Conservation (phyloP, 1,140 invertebrate genomes). For the Eupeodes corollae region DNA sequence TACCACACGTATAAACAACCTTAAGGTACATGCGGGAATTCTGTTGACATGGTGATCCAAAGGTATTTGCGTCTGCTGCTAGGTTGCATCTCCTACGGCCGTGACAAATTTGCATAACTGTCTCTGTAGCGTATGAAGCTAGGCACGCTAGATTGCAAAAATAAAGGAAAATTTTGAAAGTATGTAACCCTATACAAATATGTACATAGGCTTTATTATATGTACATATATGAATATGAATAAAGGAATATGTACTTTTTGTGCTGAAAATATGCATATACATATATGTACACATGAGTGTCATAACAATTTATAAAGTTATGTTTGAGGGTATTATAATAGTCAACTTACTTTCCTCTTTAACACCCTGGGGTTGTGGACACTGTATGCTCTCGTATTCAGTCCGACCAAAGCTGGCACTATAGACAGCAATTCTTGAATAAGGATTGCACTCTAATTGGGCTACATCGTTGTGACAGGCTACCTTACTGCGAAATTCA, state of each 20-base stretch:
- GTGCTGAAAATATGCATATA: background rate
- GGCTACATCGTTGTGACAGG: slow-evolving; percentile 79
- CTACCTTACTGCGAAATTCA: slow-evolving; percentile 81
- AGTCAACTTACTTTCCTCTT: slow-evolving; percentile 64
- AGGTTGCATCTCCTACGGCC: slow-evolving; percentile 73
- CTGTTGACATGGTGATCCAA: slow-evolving; percentile 71
- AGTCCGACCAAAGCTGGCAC: slow-evolving; percentile 78
- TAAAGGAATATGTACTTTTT: background rate
- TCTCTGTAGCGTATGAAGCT: slow-evolving; percentile 75
- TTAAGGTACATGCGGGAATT: slow-evolving; percentile 81
- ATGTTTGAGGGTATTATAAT: no score
- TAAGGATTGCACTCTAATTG: slow-evolving; percentile 71
- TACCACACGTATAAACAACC: slow-evolving; percentile 88
- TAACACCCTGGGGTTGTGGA: slow-evolving; percentile 70
- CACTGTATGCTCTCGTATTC: slow-evolving; percentile 81
- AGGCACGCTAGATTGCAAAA: slow-evolving; percentile 61
- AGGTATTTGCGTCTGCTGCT: slow-evolving; percentile 69
- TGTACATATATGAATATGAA: background rate
- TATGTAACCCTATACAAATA: background rate
- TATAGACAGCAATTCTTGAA: slow-evolving; percentile 78
- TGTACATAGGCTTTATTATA: background rate
- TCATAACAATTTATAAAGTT: no score
- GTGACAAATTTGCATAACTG: slow-evolving; percentile 80
- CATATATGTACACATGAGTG: no score
- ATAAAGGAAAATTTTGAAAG: background rate